These are phyloP conservation scores for Triplophysa rosa DNA, from an alignment of 2,113 vertebrate species.

Conservation along the genomic window DNA sequence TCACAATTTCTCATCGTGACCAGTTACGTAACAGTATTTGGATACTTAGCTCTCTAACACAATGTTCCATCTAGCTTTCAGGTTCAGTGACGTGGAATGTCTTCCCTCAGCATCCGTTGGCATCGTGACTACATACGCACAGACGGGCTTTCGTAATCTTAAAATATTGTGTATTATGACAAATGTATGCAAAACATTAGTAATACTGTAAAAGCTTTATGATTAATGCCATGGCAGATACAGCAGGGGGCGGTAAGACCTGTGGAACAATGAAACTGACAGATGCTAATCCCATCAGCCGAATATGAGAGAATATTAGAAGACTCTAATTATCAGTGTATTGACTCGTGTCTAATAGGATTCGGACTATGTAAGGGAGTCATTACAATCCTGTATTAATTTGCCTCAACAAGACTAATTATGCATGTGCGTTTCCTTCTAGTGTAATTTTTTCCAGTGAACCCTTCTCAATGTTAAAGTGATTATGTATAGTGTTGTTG, in stretches of 20 bases:
- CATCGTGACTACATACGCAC: not conserved
- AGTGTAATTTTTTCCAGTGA: not conserved
- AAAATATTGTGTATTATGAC: too few species aligned
- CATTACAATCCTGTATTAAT: slow-evolving; percentile 58
- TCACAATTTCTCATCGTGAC: not conserved
- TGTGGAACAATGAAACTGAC: slow-evolving; percentile 47
- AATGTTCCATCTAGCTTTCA: slow-evolving; percentile 6
- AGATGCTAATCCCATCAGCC: slow-evolving; percentile 51
- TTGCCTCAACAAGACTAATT: slow-evolving; percentile 19
- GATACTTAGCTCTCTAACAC: slow-evolving; percentile 15
- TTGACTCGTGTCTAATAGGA: slow-evolving; percentile 64
- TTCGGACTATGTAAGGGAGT: slow-evolving; percentile 62
- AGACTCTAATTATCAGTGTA: slow-evolving; percentile 66
- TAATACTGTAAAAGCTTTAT: too few species aligned
- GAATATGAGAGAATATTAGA: slow-evolving; percentile 38
- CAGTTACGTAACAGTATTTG: slow-evolving; percentile 1
- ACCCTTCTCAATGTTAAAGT: not conserved
- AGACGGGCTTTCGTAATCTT: not conserved
- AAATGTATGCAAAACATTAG: too few species aligned
- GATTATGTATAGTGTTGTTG: not conserved
- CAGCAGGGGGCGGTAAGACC: slow-evolving; percentile 59
- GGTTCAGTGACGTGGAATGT: not conserved
- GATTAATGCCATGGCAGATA: slow-evolving; percentile 31
- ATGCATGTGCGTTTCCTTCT: slow-evolving; percentile 26
- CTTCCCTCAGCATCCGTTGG: not conserved